These are phyloP conservation scores for Setipinna tenuifilis DNA, from an alignment of 2,797 vertebrate genomes.

Conservation along the genomic window DNA sequence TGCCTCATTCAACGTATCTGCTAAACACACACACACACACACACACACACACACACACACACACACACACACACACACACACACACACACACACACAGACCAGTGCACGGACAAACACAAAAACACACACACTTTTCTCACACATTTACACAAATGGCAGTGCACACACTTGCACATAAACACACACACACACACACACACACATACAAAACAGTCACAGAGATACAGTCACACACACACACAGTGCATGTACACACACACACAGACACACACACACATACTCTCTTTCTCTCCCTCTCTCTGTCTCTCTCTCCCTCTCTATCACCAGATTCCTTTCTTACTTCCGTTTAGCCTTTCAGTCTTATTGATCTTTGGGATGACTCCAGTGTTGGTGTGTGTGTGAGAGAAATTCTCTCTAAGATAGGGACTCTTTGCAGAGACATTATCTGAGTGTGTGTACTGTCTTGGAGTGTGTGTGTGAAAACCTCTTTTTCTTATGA, in stretches of 20 bases:
- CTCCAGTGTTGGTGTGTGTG: constrained; percentile 48
- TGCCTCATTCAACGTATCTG: background rate
- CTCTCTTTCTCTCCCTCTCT: no score
- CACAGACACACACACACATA: background rate
- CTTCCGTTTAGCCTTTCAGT: background rate
- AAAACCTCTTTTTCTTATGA: background rate
- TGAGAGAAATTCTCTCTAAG: constrained; percentile 62
- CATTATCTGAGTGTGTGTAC: constrained; percentile 49
- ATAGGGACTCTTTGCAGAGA: constrained; percentile 47
- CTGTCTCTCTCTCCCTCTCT: background rate
- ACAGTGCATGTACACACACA: background rate
- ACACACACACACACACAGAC: background rate
- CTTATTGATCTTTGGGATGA: constrained; percentile 68
- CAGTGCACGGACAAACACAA: background rate
- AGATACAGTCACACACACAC: background rate
- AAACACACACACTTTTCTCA: background rate
- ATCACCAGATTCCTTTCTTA: background rate
- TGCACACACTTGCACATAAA: background rate
- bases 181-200: constrained; percentile 10
- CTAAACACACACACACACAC: constrained; percentile 12
- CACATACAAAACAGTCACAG: background rate
- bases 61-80: background rate
- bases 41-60: constrained; percentile 1
- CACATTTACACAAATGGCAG: background rate
- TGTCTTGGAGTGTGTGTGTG: constrained; percentile 36